phyloP scores from a whole-genome alignment of 2,888 invertebrate genomes.

The Drosophila setosimentum region DNA sequence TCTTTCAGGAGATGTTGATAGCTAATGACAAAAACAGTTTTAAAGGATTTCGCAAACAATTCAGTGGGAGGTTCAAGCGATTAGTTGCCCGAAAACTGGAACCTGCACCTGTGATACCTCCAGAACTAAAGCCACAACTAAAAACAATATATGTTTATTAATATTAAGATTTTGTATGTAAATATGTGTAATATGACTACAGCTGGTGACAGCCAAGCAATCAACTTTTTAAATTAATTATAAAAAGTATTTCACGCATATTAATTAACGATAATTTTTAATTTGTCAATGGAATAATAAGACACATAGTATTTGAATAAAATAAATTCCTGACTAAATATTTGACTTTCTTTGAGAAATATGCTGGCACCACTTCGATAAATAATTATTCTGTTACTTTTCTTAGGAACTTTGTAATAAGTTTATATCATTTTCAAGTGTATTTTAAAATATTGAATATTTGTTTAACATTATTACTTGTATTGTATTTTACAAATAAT shows the following conservation, averaged over 20 bases:
- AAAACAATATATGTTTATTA: constrained; percentile 95
- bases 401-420: background rate
- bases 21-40: constrained; percentile 90
- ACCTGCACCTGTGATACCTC: constrained; percentile 93
- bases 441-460: background rate
- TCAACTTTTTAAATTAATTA: constrained; percentile 16
- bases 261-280: constrained; percentile 4
- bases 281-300: constrained; percentile 9
- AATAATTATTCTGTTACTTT: background rate
- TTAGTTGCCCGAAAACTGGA: constrained; percentile 94
- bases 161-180: constrained; percentile 34
- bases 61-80: constrained; percentile 94
- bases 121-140: constrained; percentile 94
- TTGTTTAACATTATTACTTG: background rate
- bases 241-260: constrained; percentile 27
- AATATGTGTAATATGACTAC: constrained; percentile 33
- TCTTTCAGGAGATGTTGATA: constrained; percentile 91
- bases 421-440: background rate
- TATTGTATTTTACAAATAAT: background rate
- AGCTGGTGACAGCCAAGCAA: constrained; percentile 36
- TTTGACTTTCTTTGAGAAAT: background rate
- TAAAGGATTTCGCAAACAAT: constrained; percentile 93
- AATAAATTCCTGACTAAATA: background rate
- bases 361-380: background rate
- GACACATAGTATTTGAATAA: constrained; percentile 13